phyloP scores from a whole-genome alignment of 1,140 invertebrate genomes.

The Drosophila pruinosa region DNA sequence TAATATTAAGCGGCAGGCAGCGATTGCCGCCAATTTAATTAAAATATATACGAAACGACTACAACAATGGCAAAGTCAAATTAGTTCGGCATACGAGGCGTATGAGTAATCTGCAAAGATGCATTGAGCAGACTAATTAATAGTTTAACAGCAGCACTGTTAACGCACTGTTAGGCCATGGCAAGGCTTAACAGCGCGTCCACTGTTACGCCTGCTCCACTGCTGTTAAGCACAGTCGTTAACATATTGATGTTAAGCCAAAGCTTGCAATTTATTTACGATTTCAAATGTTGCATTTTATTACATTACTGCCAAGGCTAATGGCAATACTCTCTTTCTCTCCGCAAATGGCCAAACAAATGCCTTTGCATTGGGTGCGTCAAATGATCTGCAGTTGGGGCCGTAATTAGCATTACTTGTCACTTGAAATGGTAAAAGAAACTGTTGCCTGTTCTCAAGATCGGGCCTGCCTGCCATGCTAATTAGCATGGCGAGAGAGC shows the following conservation, averaged over 20 bases:
- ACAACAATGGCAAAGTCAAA: slow-evolving; percentile 16
- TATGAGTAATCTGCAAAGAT: slow-evolving; percentile 5
- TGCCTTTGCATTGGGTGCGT: slow-evolving; percentile 10
- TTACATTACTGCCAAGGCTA: too few relatives aligned
- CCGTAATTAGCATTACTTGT: slow-evolving; percentile 43
- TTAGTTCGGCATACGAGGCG: background rate
- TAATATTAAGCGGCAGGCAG: slow-evolving; percentile 18
- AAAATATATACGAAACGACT: slow-evolving; percentile 28
- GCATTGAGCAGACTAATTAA: background rate
- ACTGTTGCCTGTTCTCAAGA: background rate
- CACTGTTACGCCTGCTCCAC: too few relatives aligned
- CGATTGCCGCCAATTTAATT: slow-evolving; percentile 65
- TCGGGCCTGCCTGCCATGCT: background rate
- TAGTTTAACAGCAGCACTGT: background rate
- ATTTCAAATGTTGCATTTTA: too few relatives aligned
- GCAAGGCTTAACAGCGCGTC: background rate
- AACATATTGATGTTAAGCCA: background rate
- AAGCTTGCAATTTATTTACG: too few relatives aligned
- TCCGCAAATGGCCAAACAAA: too few relatives aligned
- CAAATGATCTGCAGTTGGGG: slow-evolving; percentile 5
- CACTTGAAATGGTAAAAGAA: slow-evolving; percentile 28
- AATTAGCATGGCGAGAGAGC: background rate
- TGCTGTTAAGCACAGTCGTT: background rate
- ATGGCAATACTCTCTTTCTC: background rate
- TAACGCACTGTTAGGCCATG: too few relatives aligned